phyloP scores from a whole-genome alignment of 2,888 invertebrate genomes.

The Tenthredo notha region DNA sequence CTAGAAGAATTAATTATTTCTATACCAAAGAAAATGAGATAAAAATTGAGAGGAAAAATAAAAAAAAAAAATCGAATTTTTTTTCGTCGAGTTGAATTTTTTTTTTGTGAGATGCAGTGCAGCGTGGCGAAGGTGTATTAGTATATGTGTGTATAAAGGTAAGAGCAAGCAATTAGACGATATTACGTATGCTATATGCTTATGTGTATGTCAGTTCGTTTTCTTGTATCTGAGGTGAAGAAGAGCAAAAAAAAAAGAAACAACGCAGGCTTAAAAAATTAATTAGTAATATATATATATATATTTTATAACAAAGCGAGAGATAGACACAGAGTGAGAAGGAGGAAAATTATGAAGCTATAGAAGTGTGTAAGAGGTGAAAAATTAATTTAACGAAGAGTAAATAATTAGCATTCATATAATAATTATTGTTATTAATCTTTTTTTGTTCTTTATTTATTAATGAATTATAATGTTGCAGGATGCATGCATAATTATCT shows the following conservation, averaged over 20 bases:
- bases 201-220: not conserved
- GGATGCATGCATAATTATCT: not conserved
- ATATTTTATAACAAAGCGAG: not conserved
- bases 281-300: not conserved
- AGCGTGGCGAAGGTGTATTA: not conserved
- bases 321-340: not conserved
- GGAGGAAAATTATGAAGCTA: not conserved
- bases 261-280: not conserved
- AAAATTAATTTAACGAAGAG: not conserved
- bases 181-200: not conserved
- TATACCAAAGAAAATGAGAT: too few relatives aligned
- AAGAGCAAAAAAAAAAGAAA: not conserved
- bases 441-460: not conserved
- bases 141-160: not conserved
- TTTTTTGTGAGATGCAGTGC: not conserved
- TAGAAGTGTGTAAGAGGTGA: not conserved
- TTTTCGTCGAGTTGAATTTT: not conserved
- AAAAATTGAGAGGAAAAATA: too few relatives aligned
- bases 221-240: not conserved
- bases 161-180: conserved; percentile 1
- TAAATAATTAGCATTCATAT: not conserved
- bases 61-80: too few relatives aligned
- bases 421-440: not conserved
- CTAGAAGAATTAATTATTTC: too few relatives aligned
- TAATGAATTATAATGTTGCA: not conserved